phyloP scores from a whole-genome alignment of 2,888 invertebrate genomes.

The Mythimna impura region DNA sequence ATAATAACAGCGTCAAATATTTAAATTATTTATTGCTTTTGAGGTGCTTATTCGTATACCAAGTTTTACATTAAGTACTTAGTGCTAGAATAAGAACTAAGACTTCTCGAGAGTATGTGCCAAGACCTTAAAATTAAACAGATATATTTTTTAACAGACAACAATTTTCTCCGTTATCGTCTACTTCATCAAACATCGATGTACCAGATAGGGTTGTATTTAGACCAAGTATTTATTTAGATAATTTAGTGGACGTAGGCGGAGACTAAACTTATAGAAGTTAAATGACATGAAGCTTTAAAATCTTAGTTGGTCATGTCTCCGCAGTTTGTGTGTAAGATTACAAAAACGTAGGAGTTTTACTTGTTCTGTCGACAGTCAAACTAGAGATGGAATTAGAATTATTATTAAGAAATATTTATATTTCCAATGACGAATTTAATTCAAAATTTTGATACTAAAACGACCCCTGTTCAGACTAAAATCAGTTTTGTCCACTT shows the following conservation, averaged over 20 bases:
- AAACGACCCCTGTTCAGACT: conserved; percentile 62
- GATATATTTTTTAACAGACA: conserved; percentile 17
- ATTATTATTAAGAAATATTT: conserved; percentile 57
- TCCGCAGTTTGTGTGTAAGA: conserved; percentile 64
- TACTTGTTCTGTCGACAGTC: conserved; percentile 76
- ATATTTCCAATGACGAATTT: conserved; percentile 68
- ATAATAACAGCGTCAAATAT: conserved; percentile 36
- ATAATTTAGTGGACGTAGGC: conserved; percentile 72
- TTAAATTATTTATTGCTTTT: conserved; percentile 50
- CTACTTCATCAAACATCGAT: conserved; percentile 64
- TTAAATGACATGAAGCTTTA: conserved; percentile 70
- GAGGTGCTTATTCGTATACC: conserved; percentile 39
- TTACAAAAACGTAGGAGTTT: conserved; percentile 49
- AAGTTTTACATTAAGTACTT: conserved; percentile 33
- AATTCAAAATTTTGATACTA: conserved; percentile 60
- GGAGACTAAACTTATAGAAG: conserved; percentile 64
- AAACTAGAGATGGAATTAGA: conserved; percentile 77
- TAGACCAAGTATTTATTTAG: conserved; percentile 85
- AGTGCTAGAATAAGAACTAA: conserved; percentile 32
- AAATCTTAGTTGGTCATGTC: conserved; percentile 66
- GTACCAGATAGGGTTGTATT: conserved; percentile 80
- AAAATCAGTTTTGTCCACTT: conserved; percentile 11
- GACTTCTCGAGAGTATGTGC: conserved; percentile 43
- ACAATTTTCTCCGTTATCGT: conserved; percentile 40
- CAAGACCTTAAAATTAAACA: conserved; percentile 34